A percentile compares a stretch with the other conserved stretches of the same genome.
Evolutionary conservation across 2,113 vertebrate species (phyloP).

Genomic region (Noctilio leporinus): DNA sequence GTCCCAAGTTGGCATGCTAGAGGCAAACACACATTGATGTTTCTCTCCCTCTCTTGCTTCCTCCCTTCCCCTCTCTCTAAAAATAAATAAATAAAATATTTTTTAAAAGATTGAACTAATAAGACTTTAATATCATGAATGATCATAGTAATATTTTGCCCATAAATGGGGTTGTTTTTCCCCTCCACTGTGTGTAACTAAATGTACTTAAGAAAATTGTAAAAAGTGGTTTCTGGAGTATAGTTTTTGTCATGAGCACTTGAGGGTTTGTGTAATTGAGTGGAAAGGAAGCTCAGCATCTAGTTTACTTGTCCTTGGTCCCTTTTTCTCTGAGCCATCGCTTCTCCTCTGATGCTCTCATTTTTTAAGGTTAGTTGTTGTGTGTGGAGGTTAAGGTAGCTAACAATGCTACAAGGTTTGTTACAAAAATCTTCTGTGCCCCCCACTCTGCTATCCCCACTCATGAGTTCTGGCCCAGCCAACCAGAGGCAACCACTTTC

Average conservation of each 20-base stretch:
- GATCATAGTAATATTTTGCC: background rate
- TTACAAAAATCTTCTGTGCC: background rate
- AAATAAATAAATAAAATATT: too few relatives aligned
- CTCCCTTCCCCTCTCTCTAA: too few relatives aligned
- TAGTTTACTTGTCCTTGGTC: background rate
- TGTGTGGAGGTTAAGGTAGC: background rate
- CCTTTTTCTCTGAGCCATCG: background rate
- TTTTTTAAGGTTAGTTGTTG: background rate
- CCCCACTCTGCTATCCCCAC: fast-evolving
- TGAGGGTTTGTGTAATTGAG: background rate
- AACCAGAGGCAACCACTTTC: background rate
- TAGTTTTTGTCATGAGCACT: background rate
- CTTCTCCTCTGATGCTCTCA: background rate
- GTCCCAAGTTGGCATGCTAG: too few relatives aligned
- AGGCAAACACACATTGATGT: too few relatives aligned
- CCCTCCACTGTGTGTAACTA: background rate
- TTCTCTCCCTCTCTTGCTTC: too few relatives aligned
- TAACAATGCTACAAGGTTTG: background rate
- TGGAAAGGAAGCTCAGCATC: background rate
- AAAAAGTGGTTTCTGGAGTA: background rate
- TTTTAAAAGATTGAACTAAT: background rate
- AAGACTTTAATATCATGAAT: background rate
- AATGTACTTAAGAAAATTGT: background rate
- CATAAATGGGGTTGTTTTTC: background rate
- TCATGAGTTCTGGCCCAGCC: background rate